These are phyloP conservation scores for Scaptodrosophila latifasciaeformis DNA, from an alignment of 2,888 invertebrate species.

Conservation along the genomic window DNA sequence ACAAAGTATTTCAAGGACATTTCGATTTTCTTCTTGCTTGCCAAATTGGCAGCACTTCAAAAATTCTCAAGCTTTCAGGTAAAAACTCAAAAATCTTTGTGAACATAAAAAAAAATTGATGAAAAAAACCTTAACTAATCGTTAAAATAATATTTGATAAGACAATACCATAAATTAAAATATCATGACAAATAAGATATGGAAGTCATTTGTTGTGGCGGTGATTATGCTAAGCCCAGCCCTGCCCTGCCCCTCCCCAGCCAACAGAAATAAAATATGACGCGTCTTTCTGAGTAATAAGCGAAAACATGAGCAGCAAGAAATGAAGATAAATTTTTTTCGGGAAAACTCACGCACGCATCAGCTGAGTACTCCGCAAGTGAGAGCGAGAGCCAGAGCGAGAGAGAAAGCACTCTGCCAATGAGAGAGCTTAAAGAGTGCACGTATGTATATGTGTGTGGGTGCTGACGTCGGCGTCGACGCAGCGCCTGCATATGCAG, in stretches of 20 bases:
- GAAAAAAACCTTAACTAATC: too few relatives aligned
- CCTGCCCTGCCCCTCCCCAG: conserved; percentile 1
- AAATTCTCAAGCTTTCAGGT: conserved; percentile 2
- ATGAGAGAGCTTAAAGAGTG: too few relatives aligned
- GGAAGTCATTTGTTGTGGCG: too few relatives aligned
- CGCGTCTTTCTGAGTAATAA: conserved; percentile 46
- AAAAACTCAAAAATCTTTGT: conserved; percentile 6
- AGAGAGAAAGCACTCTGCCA: conserved; percentile 1
- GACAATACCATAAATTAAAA: conserved; percentile 35
- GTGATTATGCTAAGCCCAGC: conserved; percentile 7
- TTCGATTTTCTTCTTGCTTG: conserved; percentile 16
- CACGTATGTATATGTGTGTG: conserved; percentile 32
- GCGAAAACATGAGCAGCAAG: conserved; percentile 30
- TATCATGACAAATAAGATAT: conserved; percentile 31
- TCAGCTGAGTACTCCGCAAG: conserved; percentile 6
- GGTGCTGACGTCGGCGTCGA: neutral
- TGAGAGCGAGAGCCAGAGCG: conserved; percentile 6
- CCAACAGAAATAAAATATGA: conserved; percentile 3
- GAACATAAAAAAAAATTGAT: conserved; percentile 9
- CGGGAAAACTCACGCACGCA: conserved; percentile 25
- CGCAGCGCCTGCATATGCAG: neutral
- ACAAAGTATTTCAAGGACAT: conserved; percentile 62
- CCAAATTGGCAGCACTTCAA: conserved; percentile 54
- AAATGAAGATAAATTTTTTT: too few relatives aligned
- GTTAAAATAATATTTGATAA: too few relatives aligned